Evolutionary conservation across 2,797 vertebrate species (phyloP).

Genomic region (Scleropages formosus): DNA sequence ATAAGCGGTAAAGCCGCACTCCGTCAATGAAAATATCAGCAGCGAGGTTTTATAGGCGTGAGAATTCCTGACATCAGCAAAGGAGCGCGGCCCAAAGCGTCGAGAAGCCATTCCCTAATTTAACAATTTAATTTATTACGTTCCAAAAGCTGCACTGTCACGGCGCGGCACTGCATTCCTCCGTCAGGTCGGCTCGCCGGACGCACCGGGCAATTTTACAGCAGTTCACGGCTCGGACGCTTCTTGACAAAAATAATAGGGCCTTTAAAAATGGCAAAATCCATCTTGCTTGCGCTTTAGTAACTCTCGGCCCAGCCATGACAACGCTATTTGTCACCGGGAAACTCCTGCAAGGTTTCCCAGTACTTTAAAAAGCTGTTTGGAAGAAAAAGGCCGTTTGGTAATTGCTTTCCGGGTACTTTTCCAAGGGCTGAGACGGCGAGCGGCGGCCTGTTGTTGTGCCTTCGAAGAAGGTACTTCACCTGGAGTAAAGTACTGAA

Average conservation of each 20-base stretch:
- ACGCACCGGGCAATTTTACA: background rate
- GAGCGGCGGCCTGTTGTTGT: no score
- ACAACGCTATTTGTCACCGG: no score
- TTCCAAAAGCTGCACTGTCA: no score
- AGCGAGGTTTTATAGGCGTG: slow-evolving; percentile 7
- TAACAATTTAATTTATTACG: no score
- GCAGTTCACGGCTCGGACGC: background rate
- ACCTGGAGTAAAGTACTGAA: no score
- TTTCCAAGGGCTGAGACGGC: no score
- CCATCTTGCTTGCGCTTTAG: background rate
- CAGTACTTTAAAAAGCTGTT: no score
- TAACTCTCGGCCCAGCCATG: background rate
- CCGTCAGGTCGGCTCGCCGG: background rate
- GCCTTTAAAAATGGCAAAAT: background rate
- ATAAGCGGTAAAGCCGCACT: background rate
- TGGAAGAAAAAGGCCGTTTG: no score
- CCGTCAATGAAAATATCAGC: background rate
- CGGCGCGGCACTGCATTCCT: no score
- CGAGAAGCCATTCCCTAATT: background rate
- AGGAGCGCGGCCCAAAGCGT: background rate
- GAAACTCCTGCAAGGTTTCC: no score
- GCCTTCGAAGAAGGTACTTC: no score
- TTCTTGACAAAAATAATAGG: background rate
- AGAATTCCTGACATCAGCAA: background rate
- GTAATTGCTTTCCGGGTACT: no score